Evolutionary conservation across 2,888 invertebrate species (phyloP).

Genomic region (Eilema caniola): DNA sequence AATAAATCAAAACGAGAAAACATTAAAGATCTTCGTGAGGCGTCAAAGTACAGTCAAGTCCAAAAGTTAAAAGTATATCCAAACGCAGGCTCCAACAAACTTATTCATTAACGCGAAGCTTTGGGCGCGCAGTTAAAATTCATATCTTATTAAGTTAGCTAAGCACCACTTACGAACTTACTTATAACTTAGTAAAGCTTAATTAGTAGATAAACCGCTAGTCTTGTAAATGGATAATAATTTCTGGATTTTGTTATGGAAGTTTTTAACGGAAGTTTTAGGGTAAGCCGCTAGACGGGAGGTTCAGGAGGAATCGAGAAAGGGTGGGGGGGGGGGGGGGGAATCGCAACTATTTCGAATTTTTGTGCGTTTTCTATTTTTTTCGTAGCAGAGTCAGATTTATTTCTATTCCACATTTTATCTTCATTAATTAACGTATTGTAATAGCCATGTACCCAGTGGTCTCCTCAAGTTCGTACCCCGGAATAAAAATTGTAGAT

Average conservation of each 20-base stretch:
- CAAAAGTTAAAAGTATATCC: not conserved
- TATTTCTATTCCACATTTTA: no score
- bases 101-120: conserved; percentile 58
- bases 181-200: conserved; percentile 57
- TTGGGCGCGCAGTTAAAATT: conserved; percentile 60
- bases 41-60: not conserved
- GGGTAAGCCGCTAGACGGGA: no score
- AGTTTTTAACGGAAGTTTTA: not conserved
- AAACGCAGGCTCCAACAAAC: conserved; percentile 32
- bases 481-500: no score
- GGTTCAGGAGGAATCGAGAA: no score
- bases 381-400: no score
- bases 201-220: conserved; percentile 51
- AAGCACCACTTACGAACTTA: conserved; percentile 58
- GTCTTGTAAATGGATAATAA: conserved; percentile 37
- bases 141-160: conserved; percentile 64
- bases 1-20: no score
- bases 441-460: no score
- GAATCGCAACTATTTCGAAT: no score
- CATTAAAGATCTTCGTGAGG: not conserved
- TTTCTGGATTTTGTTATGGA: conserved; percentile 22
- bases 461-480: no score
- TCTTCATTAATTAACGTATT: no score
- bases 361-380: no score
- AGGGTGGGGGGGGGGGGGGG: no score